Evolutionary conservation across 2,113 vertebrate genomes (phyloP).

Genomic region (Engystomops pustulosus): DNA sequence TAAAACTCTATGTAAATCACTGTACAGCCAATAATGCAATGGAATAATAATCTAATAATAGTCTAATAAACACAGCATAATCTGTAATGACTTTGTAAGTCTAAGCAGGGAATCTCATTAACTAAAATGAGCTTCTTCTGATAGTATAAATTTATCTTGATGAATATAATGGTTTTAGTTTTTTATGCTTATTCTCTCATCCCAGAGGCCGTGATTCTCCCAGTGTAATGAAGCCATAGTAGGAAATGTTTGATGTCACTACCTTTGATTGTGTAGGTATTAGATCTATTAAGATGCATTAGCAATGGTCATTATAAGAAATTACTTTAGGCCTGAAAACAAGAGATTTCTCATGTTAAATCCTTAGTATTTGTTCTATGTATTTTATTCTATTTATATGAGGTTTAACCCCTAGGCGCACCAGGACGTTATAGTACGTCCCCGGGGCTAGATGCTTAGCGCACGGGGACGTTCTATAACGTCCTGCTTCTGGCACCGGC

Average conservation of each 20-base stretch:
- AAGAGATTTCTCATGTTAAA: background rate
- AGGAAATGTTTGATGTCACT: background rate
- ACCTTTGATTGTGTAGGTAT: constrained; percentile 1
- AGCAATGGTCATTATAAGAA: background rate
- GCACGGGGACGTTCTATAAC: too few species aligned
- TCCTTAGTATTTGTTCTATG: background rate
- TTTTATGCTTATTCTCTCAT: background rate
- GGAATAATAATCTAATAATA: background rate
- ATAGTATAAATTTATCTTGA: background rate
- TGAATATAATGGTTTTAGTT: background rate
- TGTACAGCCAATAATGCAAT: background rate
- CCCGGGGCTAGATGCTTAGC: too few species aligned
- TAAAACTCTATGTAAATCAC: background rate
- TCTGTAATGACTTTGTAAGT: constrained; percentile 31
- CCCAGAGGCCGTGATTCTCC: background rate
- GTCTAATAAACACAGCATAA: constrained; percentile 1
- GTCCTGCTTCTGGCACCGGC: too few species aligned
- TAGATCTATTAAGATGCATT: background rate
- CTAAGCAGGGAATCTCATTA: constrained; percentile 33
- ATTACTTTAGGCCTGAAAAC: background rate
- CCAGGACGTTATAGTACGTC: too few species aligned
- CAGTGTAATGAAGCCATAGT: background rate
- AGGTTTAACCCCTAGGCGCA: too few species aligned
- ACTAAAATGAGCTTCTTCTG: constrained; percentile 11
- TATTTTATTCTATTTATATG: background rate